A percentile compares a stretch with the other conserved stretches of the same genome.
Evolutionary conservation across 1,140 invertebrate species (phyloP).

Genomic region (Brachionus angularis): DNA sequence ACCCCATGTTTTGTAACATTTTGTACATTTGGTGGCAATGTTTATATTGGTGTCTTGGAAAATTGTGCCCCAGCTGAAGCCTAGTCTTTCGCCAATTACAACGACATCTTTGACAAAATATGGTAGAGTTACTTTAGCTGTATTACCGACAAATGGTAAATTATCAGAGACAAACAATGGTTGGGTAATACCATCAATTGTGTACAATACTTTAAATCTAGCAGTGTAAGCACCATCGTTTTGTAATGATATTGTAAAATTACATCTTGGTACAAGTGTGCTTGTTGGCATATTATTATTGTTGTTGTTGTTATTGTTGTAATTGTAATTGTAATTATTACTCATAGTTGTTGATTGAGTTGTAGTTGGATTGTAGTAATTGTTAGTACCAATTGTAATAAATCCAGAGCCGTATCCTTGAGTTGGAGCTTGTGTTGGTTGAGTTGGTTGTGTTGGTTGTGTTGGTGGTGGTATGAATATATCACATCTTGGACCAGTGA

Average conservation of each 20-base stretch:
- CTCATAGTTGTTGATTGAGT: background rate
- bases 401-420: too few relatives aligned
- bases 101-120: conserved; percentile 28
- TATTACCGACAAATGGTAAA: background rate
- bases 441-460: background rate
- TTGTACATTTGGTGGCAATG: conserved; percentile 35
- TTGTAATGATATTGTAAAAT: conserved; percentile 13
- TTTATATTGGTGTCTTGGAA: conserved; percentile 18
- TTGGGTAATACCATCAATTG: conserved; percentile 35
- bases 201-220: conserved; percentile 27
- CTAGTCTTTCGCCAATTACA: conserved; percentile 6
- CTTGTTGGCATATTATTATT: too few relatives aligned
- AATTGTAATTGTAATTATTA: too few relatives aligned
- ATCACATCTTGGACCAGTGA: conserved; percentile 33
- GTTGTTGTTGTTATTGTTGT: too few relatives aligned
- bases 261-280: conserved; percentile 36
- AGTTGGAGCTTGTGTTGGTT: background rate
- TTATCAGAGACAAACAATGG: conserved; percentile 9
- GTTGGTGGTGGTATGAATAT: background rate
- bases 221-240: conserved; percentile 28
- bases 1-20: conserved; percentile 43
- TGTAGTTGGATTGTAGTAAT: background rate
- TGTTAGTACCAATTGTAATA: background rate
- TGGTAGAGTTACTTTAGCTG: conserved; percentile 1
- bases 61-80: conserved; percentile 1